phyloP scores from a whole-genome alignment of 1,140 invertebrate species.

The Drosophila lowei region DNA sequence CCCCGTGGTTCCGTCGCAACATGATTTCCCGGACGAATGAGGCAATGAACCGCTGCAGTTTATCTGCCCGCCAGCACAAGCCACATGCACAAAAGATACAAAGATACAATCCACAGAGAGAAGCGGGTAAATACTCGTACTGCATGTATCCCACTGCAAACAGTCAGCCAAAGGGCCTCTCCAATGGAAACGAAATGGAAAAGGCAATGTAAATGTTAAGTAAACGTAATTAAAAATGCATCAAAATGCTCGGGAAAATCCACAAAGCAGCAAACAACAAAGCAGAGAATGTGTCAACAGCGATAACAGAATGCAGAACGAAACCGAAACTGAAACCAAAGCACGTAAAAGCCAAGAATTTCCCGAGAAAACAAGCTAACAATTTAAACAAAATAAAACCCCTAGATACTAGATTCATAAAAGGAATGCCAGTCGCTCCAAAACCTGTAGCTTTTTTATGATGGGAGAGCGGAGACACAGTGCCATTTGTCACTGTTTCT shows the following conservation, averaged over 20 bases:
- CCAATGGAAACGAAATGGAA: slow-evolving; percentile 44
- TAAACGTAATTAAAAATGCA: slow-evolving; percentile 64
- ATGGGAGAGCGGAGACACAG: too few relatives aligned
- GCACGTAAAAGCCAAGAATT: slow-evolving; percentile 15
- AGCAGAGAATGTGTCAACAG: slow-evolving; percentile 54
- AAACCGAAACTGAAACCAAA: slow-evolving; percentile 20
- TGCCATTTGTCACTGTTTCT: not conserved
- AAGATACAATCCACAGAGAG: slow-evolving; percentile 25
- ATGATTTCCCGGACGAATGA: slow-evolving; percentile 32
- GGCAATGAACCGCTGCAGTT: slow-evolving; percentile 69
- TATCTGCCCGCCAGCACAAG: slow-evolving; percentile 43
- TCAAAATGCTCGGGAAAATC: slow-evolving; percentile 31
- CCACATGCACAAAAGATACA: slow-evolving; percentile 29
- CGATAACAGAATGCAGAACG: slow-evolving; percentile 19
- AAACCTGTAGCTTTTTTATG: too few relatives aligned
- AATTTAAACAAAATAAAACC: not conserved
- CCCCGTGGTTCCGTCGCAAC: not conserved
- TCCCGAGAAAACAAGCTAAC: slow-evolving; percentile 1
- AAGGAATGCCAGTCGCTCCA: too few relatives aligned
- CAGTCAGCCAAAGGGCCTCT: slow-evolving; percentile 11
- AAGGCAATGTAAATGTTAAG: slow-evolving; percentile 47
- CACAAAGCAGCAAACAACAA: not conserved
- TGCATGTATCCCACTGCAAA: slow-evolving; percentile 29
- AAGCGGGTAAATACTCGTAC: slow-evolving; percentile 54
- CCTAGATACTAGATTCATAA: not conserved